Evolutionary conservation across 2,113 vertebrate genomes (phyloP).

Genomic region (Perca flavescens): DNA sequence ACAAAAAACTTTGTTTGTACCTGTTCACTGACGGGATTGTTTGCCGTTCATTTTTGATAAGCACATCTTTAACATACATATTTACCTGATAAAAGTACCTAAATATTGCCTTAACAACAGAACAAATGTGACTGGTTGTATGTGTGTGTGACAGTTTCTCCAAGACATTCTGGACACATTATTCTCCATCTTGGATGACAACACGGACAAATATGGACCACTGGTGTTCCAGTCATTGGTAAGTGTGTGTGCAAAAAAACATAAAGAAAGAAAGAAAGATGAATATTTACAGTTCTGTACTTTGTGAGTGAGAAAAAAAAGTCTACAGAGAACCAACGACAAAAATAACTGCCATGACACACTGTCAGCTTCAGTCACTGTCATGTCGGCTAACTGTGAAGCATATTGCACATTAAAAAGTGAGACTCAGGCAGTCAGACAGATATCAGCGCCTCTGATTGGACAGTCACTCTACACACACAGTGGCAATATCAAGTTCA

Average conservation of each 20-base stretch:
- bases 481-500: background rate
- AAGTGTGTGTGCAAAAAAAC: conserved; percentile 51
- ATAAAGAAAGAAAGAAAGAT: too few species aligned
- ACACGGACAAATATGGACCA: conserved; percentile 97
- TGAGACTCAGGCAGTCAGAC: background rate
- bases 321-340: background rate
- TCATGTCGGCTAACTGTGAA: background rate
- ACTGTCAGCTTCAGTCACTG: background rate
- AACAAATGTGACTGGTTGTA: too few species aligned
- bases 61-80: too few species aligned
- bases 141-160: conserved; percentile 87
- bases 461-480: background rate
- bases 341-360: background rate
- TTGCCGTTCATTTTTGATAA: too few species aligned
- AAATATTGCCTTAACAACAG: too few species aligned
- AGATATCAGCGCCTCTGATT: background rate
- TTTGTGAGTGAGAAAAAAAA: background rate
- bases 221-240: conserved; percentile 99
- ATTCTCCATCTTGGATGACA: conserved; percentile 98
- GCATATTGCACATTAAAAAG: too few species aligned
- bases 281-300: too few species aligned
- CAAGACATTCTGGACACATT: conserved; percentile 97
- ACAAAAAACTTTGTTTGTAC: too few species aligned
- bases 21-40: too few species aligned
- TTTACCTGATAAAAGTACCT: too few species aligned